Evolutionary conservation across 2,888 invertebrate species (phyloP), one percentile per base, ranked within the genome.

Genomic region (Vandiemenella viatica): DNA sequence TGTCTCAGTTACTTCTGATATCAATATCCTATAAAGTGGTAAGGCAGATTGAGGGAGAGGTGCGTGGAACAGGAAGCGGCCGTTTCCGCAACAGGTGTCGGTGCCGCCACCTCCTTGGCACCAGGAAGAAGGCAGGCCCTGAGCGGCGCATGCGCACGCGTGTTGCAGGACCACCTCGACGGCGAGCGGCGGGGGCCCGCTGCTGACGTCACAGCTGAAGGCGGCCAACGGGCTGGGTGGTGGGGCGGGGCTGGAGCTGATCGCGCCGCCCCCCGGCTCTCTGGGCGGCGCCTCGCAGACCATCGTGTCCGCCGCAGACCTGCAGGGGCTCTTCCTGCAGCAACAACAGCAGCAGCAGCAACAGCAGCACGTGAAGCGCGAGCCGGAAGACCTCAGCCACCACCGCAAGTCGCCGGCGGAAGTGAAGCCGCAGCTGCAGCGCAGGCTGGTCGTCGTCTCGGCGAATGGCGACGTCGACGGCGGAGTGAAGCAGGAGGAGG

Each of bases 361-460:
- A 43, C 56, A 56, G 49, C 53, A 76, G 63, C 75, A 77, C 65
- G 80, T 83, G 66, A 84, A 84, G 71, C 76, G 83, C 65, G 85
- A 84, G 69, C 84, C 84, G 61, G 84, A 84, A 71, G 85, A 85
- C 67, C 74, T 84, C 59, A 83, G 83, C 72, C 71, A 71, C 59
- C 71, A 70, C 61, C 75, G 79, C 66, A 32, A 32, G 32, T 32
- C 32, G n/a, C 42, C 19, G 42, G 18, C 19, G n/a, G 42, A 42
- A 19, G 75, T 75, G 71, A 70, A 76, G 71, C 71, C 73, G 74
- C 68, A 74, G 43, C 38, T 48, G 37, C 47, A 70, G 70, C 72
- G 75, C 71, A 73, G 75, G 65, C 70, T 76, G 60, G 72, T 77
- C 63, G 63, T 59, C 59, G 48, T 50, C 43, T 42, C 51, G 45